Conservation (phyloP, 2,797 vertebrate genomes). For the Lepilemur septentrionalis region DNA sequence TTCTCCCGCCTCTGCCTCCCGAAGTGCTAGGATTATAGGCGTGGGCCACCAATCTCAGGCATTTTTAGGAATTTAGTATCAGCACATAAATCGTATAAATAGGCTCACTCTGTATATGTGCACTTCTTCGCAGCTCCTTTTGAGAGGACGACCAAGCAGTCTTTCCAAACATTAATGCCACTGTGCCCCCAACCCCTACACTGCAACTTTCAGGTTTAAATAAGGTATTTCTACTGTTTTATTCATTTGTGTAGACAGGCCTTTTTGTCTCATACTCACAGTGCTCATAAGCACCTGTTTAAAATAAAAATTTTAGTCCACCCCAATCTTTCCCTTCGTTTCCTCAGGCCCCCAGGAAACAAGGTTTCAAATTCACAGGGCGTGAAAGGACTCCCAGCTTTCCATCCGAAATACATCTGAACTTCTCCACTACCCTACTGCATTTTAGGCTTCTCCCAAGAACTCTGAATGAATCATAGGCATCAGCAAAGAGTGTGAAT, state of each 20-base stretch:
- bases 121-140: background rate
- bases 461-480: background rate
- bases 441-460: background rate
- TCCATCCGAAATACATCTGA: background rate
- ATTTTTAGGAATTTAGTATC: background rate
- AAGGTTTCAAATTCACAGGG: fast-evolving
- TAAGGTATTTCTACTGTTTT: background rate
- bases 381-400: background rate
- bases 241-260: background rate
- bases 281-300: background rate
- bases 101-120: background rate
- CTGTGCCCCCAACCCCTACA: too few relatives aligned
- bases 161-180: background rate
- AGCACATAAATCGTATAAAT: fast-evolving
- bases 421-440: fast-evolving
- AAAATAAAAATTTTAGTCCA: background rate
- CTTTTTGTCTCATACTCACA: background rate
- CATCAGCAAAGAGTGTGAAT: fast-evolving
- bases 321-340: too few relatives aligned
- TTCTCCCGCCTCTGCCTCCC: background rate
- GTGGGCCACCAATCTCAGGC: background rate
- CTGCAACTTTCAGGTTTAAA: background rate
- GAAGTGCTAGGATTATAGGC: background rate
- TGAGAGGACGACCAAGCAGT: background rate
- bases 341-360: background rate